These are phyloP conservation scores for Perccottus glenii DNA, from an alignment of 2,113 vertebrate genomes.

Conservation along the genomic window DNA sequence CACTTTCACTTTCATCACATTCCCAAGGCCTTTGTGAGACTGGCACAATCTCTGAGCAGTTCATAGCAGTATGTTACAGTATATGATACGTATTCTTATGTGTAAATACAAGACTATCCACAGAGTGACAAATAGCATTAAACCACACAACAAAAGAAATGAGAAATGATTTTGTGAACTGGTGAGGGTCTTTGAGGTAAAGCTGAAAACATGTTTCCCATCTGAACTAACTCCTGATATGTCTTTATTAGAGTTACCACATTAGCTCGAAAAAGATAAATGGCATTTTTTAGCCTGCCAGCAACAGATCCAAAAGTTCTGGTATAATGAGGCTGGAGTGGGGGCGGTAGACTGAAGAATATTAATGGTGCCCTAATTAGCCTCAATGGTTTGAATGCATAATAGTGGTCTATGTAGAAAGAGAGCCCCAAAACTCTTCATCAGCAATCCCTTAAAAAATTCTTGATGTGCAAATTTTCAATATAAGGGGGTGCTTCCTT, in stretches of 20 bases:
- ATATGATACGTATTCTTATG: too few relatives aligned
- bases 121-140: too few relatives aligned
- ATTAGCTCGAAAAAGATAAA: slow-evolving; percentile 48
- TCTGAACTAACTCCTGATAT: slow-evolving; percentile 29
- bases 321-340: slow-evolving; percentile 52
- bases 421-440: slow-evolving; percentile 41
- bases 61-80: too few relatives aligned
- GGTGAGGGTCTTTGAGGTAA: neutral
- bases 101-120: too few relatives aligned
- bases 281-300: slow-evolving; percentile 40
- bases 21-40: too few relatives aligned
- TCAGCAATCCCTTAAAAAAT: slow-evolving; percentile 32
- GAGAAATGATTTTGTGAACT: neutral
- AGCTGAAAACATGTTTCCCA: slow-evolving; percentile 21
- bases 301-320: slow-evolving; percentile 48
- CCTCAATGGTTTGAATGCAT: slow-evolving; percentile 50
- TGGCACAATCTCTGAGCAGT: too few relatives aligned
- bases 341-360: slow-evolving; percentile 28
- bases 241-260: slow-evolving; percentile 39
- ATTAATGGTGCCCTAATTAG: slow-evolving; percentile 66
- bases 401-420: slow-evolving; percentile 43
- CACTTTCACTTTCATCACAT: too few relatives aligned
- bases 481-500: neutral
- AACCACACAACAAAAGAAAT: too few relatives aligned
- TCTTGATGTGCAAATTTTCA: slow-evolving; percentile 29